Conservation (phyloP, 1,140 invertebrate genomes). For the Luehdorfia chinensis region DNA sequence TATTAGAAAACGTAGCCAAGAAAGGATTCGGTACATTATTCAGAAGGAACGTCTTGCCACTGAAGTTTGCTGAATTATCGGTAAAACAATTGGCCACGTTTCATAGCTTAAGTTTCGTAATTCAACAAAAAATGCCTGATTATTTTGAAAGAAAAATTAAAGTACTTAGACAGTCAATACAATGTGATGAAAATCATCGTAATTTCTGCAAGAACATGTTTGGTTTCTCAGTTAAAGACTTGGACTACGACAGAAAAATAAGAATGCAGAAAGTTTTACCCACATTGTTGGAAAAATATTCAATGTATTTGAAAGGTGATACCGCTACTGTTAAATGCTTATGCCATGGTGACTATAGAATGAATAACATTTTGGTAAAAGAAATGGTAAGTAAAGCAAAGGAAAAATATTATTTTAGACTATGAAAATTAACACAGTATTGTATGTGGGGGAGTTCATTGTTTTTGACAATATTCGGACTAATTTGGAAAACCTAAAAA, state of each 20-base stretch:
- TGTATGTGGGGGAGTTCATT: too few relatives aligned
- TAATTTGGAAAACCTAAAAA: too few relatives aligned
- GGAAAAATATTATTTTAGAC: too few relatives aligned
- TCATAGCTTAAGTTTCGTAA: slow-evolving; percentile 30
- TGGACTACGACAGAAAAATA: background rate
- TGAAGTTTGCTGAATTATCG: slow-evolving; percentile 24
- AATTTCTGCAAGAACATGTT: slow-evolving; percentile 15
- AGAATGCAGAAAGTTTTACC: slow-evolving; percentile 2
- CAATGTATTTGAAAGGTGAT: slow-evolving; percentile 3
- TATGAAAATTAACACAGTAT: too few relatives aligned
- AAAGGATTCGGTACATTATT: slow-evolving; percentile 27
- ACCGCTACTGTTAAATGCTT: slow-evolving; percentile 17
- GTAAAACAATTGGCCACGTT: slow-evolving; percentile 32
- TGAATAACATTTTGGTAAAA: slow-evolving; percentile 24
- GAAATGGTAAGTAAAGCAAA: slow-evolving; percentile 8
- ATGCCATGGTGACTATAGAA: slow-evolving; percentile 25
- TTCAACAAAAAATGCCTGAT: slow-evolving; percentile 24
- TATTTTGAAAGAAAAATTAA: slow-evolving; percentile 33
- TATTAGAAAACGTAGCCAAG: slow-evolving; percentile 31
- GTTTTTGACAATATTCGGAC: too few relatives aligned
- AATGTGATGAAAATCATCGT: slow-evolving; percentile 20
- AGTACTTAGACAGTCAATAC: slow-evolving; percentile 13
- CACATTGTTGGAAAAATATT: slow-evolving; percentile 3
- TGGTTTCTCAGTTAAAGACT: background rate
- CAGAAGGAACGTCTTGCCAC: slow-evolving; percentile 24